These are phyloP conservation scores for Myrmecophaga tridactyla DNA, from an alignment of 2,113 vertebrate species.

Conservation along the genomic window DNA sequence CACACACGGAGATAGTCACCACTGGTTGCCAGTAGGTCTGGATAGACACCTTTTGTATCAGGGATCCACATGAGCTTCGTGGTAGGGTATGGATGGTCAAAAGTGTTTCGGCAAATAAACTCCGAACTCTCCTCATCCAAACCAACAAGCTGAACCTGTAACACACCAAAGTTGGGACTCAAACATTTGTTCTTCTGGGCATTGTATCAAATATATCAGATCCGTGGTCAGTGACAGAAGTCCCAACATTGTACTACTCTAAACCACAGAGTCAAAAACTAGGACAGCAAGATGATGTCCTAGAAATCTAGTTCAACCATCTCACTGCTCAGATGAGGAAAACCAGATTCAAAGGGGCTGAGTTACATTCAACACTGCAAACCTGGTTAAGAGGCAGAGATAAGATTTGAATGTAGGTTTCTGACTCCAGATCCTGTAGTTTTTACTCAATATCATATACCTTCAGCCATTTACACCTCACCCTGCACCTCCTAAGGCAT, in stretches of 20 bases:
- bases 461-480: neutral
- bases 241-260: neutral
- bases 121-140: conserved; percentile 98
- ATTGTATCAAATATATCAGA: neutral
- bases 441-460: neutral
- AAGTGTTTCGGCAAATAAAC: conserved; percentile 97
- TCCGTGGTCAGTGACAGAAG: neutral
- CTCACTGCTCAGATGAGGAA: neutral
- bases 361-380: neutral
- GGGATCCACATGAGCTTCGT: conserved; percentile 99
- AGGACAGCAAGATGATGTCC: neutral
- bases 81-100: conserved; percentile 98
- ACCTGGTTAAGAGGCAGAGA: neutral
- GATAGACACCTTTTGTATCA: conserved; percentile 98
- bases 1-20: conserved; percentile 98
- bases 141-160: conserved; percentile 96
- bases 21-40: conserved; percentile 96
- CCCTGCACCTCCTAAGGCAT: neutral
- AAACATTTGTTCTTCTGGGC: conserved; percentile 8
- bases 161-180: conserved; percentile 29
- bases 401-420: neutral
- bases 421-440: neutral
- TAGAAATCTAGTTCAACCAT: neutral
- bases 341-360: neutral
- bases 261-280: neutral